Percentiles rank a stretch among this genome's conserved stretches.
These are phyloP conservation scores for Piprites chloris DNA, from an alignment of 2,113 vertebrate species.

Conservation along the genomic window DNA sequence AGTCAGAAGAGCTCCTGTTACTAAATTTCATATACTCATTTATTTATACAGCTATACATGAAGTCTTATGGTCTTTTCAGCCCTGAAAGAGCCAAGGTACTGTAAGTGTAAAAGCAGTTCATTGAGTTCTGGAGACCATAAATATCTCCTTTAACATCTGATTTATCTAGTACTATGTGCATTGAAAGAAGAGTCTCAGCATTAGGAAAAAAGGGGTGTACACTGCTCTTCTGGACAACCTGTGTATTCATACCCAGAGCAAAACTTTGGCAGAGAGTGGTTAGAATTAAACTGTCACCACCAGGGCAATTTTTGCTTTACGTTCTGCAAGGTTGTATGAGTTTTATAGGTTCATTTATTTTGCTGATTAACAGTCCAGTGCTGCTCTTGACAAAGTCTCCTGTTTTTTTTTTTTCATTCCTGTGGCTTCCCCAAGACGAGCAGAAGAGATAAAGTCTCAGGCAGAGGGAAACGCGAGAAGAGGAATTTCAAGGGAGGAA, in stretches of 20 bases:
- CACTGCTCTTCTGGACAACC: background rate
- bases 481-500: background rate
- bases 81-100: background rate
- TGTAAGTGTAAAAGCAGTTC: conserved; percentile 8
- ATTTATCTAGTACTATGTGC: background rate
- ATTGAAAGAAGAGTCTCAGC: background rate
- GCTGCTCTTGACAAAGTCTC: background rate
- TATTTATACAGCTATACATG: conserved; percentile 29
- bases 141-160: background rate
- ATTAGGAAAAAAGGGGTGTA: background rate
- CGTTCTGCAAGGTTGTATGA: background rate
- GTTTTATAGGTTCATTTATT: conserved; percentile 35
- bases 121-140: conserved; percentile 9
- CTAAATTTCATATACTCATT: conserved; percentile 51
- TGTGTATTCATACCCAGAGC: conserved; percentile 15
- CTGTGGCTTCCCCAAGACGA: background rate
- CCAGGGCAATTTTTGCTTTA: conserved; percentile 6
- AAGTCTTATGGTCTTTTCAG: conserved; percentile 3
- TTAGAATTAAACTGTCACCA: conserved; percentile 47
- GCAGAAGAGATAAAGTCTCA: conserved; percentile 5
- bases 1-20: conserved; percentile 55
- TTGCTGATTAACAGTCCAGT: conserved; percentile 12
- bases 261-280: conserved; percentile 2
- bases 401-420: background rate
- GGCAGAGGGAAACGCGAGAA: background rate